Conservation (phyloP, 2,113 vertebrate genomes). For the Chloropsis cyanopogon region DNA sequence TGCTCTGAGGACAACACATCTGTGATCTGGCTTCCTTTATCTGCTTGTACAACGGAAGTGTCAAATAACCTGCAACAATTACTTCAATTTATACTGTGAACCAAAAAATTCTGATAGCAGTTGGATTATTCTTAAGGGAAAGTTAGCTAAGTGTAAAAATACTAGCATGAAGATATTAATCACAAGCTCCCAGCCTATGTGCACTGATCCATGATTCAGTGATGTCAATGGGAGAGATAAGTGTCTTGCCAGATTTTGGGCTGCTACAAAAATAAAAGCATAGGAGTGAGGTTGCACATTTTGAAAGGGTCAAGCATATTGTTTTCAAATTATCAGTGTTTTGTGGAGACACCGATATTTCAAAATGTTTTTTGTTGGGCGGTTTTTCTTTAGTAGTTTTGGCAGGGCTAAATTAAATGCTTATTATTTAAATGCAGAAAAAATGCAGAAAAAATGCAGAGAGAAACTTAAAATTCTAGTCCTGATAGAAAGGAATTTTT, state of each 20-base stretch:
- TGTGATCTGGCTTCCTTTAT: background rate
- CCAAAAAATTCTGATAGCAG: background rate
- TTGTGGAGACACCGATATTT: background rate
- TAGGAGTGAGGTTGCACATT: background rate
- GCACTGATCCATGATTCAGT: background rate
- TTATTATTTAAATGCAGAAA: background rate
- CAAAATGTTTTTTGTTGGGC: background rate
- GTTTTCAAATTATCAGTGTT: constrained; percentile 23
- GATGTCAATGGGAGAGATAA: constrained; percentile 6
- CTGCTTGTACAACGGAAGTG: background rate
- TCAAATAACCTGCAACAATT: background rate
- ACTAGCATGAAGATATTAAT: background rate
- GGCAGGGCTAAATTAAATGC: background rate
- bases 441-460: background rate
- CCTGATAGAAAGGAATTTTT: background rate
- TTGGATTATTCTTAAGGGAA: background rate
- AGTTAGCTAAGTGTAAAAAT: background rate
- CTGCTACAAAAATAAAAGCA: constrained; percentile 33
- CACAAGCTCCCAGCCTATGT: background rate
- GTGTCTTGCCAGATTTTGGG: constrained; percentile 1
- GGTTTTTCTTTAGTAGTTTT: background rate
- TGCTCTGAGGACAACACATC: background rate
- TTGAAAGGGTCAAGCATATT: constrained; percentile 14
- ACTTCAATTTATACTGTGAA: background rate
- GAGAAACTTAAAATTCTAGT: background rate